Base-by-base conservation (phyloP, 2,797 vertebrate genomes). In the Atherinosoma microstoma region DNA sequence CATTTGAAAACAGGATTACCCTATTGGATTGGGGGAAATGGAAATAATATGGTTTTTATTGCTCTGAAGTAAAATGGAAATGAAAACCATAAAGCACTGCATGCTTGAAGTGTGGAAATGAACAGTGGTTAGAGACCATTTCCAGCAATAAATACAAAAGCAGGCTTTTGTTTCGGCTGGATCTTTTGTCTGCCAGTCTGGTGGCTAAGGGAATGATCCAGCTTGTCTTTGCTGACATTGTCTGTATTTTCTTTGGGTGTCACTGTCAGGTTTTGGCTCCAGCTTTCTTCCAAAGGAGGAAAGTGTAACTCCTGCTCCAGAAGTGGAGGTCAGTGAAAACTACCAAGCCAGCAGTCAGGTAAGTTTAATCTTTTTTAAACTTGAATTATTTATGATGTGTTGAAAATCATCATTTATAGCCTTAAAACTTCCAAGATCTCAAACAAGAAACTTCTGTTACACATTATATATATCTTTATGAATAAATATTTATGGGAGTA, bases 271-370 rank as follows among this genome's bases (percentile, higher is more conserved):
- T 89, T 99, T 99, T 92, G 95, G 97, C 78, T 98, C 97, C 84
- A 97, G 95, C 88, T 99, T 98, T 91, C 95, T 98, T 78, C 96
- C 97, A 64, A 97, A 98, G 83, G 97, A 98, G 83, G 97, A 99
- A 87, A 35, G 97, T 59, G 70, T 96, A 67, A 95, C 95, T 38
- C 88, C 94, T 36, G 91, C 94, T 72, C 94, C 96, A 65, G 92
- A 95, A 88, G 95, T 95, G 89, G 95, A 94, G 84, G 92, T 94
- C 75, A 92, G 82, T 59, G 94, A 96, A 57, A 94, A 96, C 59
- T 96, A 97, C 90, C 96, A 97, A 92, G 94, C 95, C 75, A 96
- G 97, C 94, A 99, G 96, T 88, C 97, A 98, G 93, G 94, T 93
- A 42, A 70, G 88, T 65, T 13, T 65, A 40, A 29, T 40, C 7